Base-by-base conservation (phyloP, 1,140 invertebrate genomes). In the Ceratosolen solmsi region DNA sequence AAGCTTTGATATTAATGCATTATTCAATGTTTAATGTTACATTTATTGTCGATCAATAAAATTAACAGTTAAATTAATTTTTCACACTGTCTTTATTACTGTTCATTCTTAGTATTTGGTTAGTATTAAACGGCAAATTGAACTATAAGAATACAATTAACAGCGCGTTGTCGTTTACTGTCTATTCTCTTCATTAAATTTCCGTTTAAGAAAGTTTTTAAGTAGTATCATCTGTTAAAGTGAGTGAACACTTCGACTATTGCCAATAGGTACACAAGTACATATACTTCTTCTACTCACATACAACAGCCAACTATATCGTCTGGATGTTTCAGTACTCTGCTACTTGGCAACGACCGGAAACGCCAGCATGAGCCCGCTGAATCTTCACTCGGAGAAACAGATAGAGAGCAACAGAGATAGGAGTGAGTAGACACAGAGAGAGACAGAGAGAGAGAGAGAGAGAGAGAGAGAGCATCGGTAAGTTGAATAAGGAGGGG, bases 371-470 rank as follows among this genome's bases (percentile, higher is more conserved):
- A 80, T 68, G 65, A 80, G 71, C 20, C 71, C 33, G 30, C 58
- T 68, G 79, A 73, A 80, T 80, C 71, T 75, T 74, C 60, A 49
- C 65, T 38, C 49, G 13, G n/a, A 36, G 82, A 82, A 80, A 82
- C 80, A 85, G 82, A 77, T 70, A 56, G 51, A 22, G 70, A 54
- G 25, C 27, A 33, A 20, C 25, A 46, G 82, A 82, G 84, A 80
- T n/a, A 81, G 82, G 79, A 83, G 80, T 63, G 71, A 49, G 65
- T n/a, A n/a, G n/a, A 5, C 58, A 33, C 11, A 25, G 5, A 22
- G 9, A 27, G 51, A 49, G 60, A 78, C 36, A 27, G 65, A 46
- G 71, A 75, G 46, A 51, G 79, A 75, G 41, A 70, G 58, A 63
- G 27, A 11, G 46, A 54, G 70, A 56, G 46, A 77, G 27, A 51